Percentiles rank a stretch among this genome's conserved stretches.
These are phyloP conservation scores for Apeira syringaria DNA, from an alignment of 2,888 invertebrate species.

Conservation along the genomic window DNA sequence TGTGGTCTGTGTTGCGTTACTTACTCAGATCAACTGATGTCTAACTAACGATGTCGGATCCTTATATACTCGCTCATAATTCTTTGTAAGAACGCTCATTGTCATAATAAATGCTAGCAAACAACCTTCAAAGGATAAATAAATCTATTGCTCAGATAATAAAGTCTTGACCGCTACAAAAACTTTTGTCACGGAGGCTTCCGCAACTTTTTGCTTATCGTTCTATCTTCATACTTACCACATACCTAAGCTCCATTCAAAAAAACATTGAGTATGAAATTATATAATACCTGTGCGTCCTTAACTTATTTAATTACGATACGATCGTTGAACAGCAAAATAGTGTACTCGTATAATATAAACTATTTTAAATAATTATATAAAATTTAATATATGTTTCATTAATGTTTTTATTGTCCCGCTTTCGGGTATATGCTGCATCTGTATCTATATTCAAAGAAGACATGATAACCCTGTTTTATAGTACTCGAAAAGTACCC, in stretches of 20 bases:
- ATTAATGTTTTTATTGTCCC: too few relatives aligned
- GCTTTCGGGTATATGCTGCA: too few relatives aligned
- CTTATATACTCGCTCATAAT: slow-evolving; percentile 71
- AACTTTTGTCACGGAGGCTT: slow-evolving; percentile 26
- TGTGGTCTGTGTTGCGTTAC: slow-evolving; percentile 72
- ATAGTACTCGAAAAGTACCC: too few relatives aligned
- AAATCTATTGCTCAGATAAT: slow-evolving; percentile 17
- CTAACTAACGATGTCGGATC: slow-evolving; percentile 43
- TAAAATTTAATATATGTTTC: too few relatives aligned
- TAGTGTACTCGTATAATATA: too few relatives aligned
- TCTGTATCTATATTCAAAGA: too few relatives aligned
- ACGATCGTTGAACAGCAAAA: too few relatives aligned
- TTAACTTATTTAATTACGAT: too few relatives aligned
- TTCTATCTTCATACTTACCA: background rate
- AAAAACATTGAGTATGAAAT: too few relatives aligned
- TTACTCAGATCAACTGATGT: slow-evolving; percentile 69
- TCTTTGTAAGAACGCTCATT: slow-evolving; percentile 19
- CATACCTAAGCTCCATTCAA: slow-evolving; percentile 4
- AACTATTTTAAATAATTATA: too few relatives aligned
- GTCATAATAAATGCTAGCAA: slow-evolving; percentile 7
- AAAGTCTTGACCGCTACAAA: slow-evolving; percentile 19
- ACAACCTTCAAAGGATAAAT: slow-evolving; percentile 2
- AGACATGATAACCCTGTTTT: too few relatives aligned
- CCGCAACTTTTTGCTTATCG: slow-evolving; percentile 21
- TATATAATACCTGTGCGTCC: too few relatives aligned